These are phyloP conservation scores for Dromius quadrimaculatus DNA, from an alignment of 2,888 invertebrate species.

Conservation along the genomic window DNA sequence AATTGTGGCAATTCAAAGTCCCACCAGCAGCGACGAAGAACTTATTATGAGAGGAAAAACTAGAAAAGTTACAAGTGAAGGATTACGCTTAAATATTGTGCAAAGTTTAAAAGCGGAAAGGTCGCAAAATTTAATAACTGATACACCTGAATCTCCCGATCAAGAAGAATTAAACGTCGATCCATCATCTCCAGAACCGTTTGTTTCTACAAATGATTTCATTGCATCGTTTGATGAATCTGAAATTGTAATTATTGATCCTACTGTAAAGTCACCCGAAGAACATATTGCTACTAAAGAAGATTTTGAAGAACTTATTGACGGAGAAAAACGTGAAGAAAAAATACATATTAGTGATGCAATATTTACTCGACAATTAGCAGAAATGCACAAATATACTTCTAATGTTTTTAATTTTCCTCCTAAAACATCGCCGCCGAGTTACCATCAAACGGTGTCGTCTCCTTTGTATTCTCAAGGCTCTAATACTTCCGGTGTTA, in stretches of 20 bases:
- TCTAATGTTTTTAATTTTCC: slow-evolving; percentile 59
- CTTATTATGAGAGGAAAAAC: slow-evolving; percentile 64
- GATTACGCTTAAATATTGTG: slow-evolving; percentile 60
- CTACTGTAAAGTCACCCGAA: slow-evolving; percentile 72
- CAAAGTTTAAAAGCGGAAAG: slow-evolving; percentile 64
- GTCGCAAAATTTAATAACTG: slow-evolving; percentile 60
- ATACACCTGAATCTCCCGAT: slow-evolving; percentile 70
- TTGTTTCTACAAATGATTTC: slow-evolving; percentile 65
- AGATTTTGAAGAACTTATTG: slow-evolving; percentile 76
- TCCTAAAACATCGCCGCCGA: slow-evolving; percentile 56
- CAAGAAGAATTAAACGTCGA: slow-evolving; percentile 67
- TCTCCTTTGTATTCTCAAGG: slow-evolving; percentile 46
- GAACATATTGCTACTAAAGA: slow-evolving; percentile 75
- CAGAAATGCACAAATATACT: slow-evolving; percentile 64
- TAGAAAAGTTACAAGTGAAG: slow-evolving; percentile 60
- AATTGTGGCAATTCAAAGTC: slow-evolving; percentile 64
- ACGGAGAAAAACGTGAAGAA: slow-evolving; percentile 73
- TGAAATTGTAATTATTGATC: slow-evolving; percentile 75
- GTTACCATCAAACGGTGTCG: slow-evolving; percentile 44
- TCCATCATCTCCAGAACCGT: slow-evolving; percentile 64
- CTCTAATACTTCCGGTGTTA: slow-evolving; percentile 33
- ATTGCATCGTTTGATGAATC: slow-evolving; percentile 68
- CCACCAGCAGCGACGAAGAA: slow-evolving; percentile 66
- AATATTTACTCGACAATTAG: slow-evolving; percentile 61
- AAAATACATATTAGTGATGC: slow-evolving; percentile 62